These are phyloP conservation scores for Apostichopus leukothele DNA, from an alignment of 53 echinoderm and acorn worm genomes.

Conservation along the genomic window DNA sequence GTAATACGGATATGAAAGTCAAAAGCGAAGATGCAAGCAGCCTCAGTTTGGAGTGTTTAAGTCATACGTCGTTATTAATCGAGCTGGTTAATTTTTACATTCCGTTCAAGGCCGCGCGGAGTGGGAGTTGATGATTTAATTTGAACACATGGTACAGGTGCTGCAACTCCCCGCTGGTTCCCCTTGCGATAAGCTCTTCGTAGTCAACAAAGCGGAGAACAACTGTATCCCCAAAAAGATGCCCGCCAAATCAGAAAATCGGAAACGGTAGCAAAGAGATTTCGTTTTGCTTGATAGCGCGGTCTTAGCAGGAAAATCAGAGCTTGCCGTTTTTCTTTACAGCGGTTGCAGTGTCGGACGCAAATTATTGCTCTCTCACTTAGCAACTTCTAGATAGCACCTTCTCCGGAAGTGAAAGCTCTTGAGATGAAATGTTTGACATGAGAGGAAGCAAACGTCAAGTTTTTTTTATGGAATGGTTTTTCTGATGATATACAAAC, in stretches of 20 bases:
- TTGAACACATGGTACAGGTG: conserved; percentile 40
- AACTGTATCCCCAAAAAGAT: conserved; percentile 16
- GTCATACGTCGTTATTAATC: conserved; percentile 16
- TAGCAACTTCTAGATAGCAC: no score
- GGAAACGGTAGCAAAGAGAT: conserved; percentile 14
- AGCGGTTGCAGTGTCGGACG: no score
- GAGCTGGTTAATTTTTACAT: conserved; percentile 10
- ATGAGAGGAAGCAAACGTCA: no score
- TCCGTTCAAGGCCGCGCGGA: conserved; percentile 21
- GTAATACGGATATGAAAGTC: conserved; percentile 2
- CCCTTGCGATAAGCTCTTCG: conserved; percentile 22
- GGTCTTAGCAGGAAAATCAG: no score
- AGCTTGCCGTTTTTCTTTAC: no score
- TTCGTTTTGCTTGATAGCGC: not conserved
- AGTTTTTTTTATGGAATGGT: no score
- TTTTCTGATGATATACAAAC: no score
- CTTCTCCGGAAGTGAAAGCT: no score
- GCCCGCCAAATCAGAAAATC: conserved; percentile 1
- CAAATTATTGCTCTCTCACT: no score
- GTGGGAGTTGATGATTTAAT: conserved; percentile 40
- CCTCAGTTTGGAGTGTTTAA: conserved; percentile 6
- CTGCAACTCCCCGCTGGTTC: conserved; percentile 29
- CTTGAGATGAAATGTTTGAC: no score
- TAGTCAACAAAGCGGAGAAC: conserved; percentile 28
- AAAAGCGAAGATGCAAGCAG: not conserved